Conservation (phyloP, 1,140 invertebrate genomes). For the Melipona quadrifasciata region DNA sequence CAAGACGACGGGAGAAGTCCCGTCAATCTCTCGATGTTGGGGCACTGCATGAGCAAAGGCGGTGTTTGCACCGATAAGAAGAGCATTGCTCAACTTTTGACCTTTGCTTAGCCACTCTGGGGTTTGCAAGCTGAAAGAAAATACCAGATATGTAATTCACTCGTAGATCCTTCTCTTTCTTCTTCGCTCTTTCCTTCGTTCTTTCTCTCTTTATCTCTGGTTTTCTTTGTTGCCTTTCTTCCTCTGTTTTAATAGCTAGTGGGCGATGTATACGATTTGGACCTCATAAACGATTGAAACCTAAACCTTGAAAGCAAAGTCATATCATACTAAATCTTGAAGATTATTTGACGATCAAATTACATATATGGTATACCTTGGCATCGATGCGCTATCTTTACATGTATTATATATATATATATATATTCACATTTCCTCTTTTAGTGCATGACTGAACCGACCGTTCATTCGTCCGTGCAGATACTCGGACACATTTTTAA, state of each 20-base stretch:
- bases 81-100: constrained; percentile 74
- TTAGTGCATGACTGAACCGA: neutral
- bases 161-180: constrained; percentile 22
- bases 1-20: neutral
- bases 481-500: neutral
- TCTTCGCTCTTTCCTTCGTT: constrained; percentile 6
- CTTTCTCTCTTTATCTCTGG: neutral
- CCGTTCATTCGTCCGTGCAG: neutral
- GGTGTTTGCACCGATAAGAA: constrained; percentile 72
- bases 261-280: neutral
- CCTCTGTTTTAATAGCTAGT: constrained; percentile 8
- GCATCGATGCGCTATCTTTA: neutral
- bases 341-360: constrained; percentile 27
- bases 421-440: neutral
- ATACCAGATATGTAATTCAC: constrained; percentile 66
- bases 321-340: constrained; percentile 17
- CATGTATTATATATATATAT: neutral
- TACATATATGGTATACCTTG: neutral
- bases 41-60: constrained; percentile 42
- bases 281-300: constrained; percentile 20
- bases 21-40: constrained; percentile 20
- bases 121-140: constrained; percentile 62
- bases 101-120: constrained; percentile 70
- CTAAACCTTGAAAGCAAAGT: constrained; percentile 30
- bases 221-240: neutral